Base-by-base conservation (phyloP, 2,113 vertebrate species). In the Nibea albiflora region DNA sequence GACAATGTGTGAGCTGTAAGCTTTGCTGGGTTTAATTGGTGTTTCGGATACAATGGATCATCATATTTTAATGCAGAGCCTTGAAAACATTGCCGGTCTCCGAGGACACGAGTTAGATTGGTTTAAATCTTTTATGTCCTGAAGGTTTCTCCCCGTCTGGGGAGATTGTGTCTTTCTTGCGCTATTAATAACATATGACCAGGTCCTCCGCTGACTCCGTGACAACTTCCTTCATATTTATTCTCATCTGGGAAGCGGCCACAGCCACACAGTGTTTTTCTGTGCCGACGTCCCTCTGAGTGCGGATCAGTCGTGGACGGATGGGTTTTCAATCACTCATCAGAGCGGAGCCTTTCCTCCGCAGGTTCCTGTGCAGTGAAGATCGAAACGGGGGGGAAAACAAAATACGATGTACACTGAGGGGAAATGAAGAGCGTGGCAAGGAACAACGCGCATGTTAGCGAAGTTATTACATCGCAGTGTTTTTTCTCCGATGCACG, bases 111-210 rank as follows among this genome's bases (percentile, higher is more conserved):
- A 5, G 70, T 74, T 69, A 22, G 50, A 84, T 75, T 64, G 57
- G n/a, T 75, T 84, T 57, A 79, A 69, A 75, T 79, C 71, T 69
- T 78, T 74, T 15, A 73, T 69, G 19, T 24, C 62, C 15, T 28
- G 17, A 70, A 46, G 44, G 44, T 12, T 12, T 46, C 12, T 46
- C 11, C 3, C 12, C 12, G 44, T 46, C 44, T 46, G 44, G 44
- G 44, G 44, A 12, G 12, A 12, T 46, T 11, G 44, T 11, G 44
- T 46, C 12, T 46, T 46, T 46, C 44, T 46, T 46, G 12, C 12
- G 44, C 44, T 46, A 46, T 46, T 46, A 46, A 46, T 46, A 46
- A 46, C 50, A 61, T 61, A 68, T 84, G 76, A 78, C 17, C 16
- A 42, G 76, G 50, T 57, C 64, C 63, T 31, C 14, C 7, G 19